These are phyloP conservation scores for Netelia melanura DNA, from an alignment of 2,888 invertebrate species.

Conservation along the genomic window DNA sequence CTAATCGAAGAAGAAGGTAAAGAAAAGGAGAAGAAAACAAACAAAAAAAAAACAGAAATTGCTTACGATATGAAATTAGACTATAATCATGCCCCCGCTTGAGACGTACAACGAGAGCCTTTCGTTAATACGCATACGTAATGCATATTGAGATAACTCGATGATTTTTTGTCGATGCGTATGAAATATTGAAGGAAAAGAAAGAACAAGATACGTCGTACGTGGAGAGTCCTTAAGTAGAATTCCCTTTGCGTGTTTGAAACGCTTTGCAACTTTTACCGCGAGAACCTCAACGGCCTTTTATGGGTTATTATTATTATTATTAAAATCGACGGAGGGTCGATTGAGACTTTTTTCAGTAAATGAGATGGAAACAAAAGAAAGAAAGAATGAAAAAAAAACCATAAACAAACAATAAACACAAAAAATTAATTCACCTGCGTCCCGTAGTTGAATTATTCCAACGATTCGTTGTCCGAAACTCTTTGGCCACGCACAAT, in stretches of 20 bases:
- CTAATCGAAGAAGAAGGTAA: conserved; percentile 19
- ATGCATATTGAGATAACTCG: background rate
- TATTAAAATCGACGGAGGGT: conserved; percentile 41
- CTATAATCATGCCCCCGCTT: conserved; percentile 56
- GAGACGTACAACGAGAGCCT: conserved; percentile 4
- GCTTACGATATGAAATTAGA: conserved; percentile 42
- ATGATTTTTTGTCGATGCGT: background rate
- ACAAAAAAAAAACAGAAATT: conserved; percentile 16
- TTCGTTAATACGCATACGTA: background rate
- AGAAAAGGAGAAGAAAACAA: conserved; percentile 3
- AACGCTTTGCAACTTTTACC: conserved; percentile 46
- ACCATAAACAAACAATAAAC: background rate
- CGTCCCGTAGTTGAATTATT: conserved; percentile 28
- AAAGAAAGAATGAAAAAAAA: background rate
- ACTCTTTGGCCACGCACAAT: conserved; percentile 7
- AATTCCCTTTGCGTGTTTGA: conserved; percentile 31
- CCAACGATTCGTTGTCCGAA: conserved; percentile 8
- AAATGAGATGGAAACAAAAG: conserved; percentile 10
- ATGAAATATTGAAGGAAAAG: background rate
- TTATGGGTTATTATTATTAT: conserved; percentile 43
- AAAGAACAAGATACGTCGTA: conserved; percentile 25
- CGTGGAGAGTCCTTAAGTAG: conserved; percentile 1
- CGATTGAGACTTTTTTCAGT: conserved; percentile 48
- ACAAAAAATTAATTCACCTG: background rate
- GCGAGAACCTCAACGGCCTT: conserved; percentile 33